Evolutionary conservation across 53 echinoderm and acorn worm genomes (phyloP), one percentile per base, ranked within the genome.

Genomic region (Temnopleurus reevesii): DNA sequence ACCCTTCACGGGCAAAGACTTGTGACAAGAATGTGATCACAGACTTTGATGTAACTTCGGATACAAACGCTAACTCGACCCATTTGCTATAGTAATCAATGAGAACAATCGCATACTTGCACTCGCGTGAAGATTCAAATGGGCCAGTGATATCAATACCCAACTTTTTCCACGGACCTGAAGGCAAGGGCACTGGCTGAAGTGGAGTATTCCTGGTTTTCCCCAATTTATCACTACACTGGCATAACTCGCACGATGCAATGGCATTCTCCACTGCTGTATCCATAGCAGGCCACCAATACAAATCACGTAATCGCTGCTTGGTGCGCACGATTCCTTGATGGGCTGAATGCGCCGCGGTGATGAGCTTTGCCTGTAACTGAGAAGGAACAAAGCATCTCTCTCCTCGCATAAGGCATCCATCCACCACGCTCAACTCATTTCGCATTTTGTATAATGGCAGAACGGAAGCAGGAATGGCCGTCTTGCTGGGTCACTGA

Each of bases 111-210:
- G 88, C 65, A 45, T 87, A 87, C 25, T 66, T 87, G 55, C 88
- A 87, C 4, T 87, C 71, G 29, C 65, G 46, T 47, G 88, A 90
- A 64, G 85, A 47, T 12, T 2, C 47, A 47, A 81, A 90, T 55
- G 90, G 92, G 15, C 94, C 90, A 25, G 90, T 89, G 43, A 94
- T 94, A 80, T 94, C 92, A 54, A 92, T 90, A 5, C 82, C 92
- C 1, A 92, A 12, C 76, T 94, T 92, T 85, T 94, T 58, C 92
- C 89, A 94, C 0, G 83, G 90, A 25, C 80, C 60, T 13, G 55
- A 45, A 46, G 92, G 92, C 13, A 90, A 56, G 45, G 77, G 46
- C 5, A 94, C 76, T 0, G 90, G 90, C 45, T 92, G 94, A 19
- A 94, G 56, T 53, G 92, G 91, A 4, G 91, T 61, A 66, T 64